phyloP scores from a whole-genome alignment of 2,113 vertebrate genomes.

The Sorex araneus region DNA sequence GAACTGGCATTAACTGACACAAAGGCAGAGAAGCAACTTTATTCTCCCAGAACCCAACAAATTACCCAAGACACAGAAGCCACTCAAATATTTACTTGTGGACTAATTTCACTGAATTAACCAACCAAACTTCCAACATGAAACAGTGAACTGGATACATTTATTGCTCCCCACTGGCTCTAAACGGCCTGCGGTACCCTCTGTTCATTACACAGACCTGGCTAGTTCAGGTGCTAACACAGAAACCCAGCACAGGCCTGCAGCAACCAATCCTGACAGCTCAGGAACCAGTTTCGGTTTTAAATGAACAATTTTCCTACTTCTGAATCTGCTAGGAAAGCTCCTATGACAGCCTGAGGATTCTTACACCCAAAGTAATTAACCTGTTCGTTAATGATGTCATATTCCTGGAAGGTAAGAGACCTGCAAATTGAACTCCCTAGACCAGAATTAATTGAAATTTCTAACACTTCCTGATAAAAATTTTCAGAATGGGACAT shows the following conservation, averaged over 20 bases:
- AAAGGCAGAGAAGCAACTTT: slow-evolving; percentile 36
- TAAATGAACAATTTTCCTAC: slow-evolving; percentile 24
- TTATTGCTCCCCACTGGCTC: slow-evolving; percentile 25
- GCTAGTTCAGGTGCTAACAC: not conserved
- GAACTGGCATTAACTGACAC: slow-evolving; percentile 4
- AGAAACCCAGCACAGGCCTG: not conserved
- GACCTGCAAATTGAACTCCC: slow-evolving; percentile 20
- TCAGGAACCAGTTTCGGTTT: slow-evolving; percentile 64
- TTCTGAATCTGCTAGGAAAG: slow-evolving; percentile 65
- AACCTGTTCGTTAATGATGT: slow-evolving; percentile 68
- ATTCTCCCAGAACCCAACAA: slow-evolving; percentile 39
- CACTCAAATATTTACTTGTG: slow-evolving; percentile 39
- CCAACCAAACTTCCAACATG: slow-evolving; percentile 41
- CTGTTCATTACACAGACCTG: slow-evolving; percentile 74
- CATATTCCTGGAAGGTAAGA: slow-evolving; percentile 68
- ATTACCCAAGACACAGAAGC: not conserved
- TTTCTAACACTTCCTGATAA: slow-evolving; percentile 45
- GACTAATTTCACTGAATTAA: slow-evolving; percentile 59
- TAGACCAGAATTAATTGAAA: slow-evolving; percentile 70
- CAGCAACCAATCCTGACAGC: slow-evolving; percentile 55
- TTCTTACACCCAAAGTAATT: slow-evolving; percentile 26
- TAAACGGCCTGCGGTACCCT: not conserved
- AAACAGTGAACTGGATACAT: slow-evolving; percentile 27
- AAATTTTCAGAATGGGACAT: slow-evolving; percentile 71
- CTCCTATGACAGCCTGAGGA: slow-evolving; percentile 34